Conservation (phyloP, 1,140 invertebrate genomes). For the Leptoteleia sp. region DNA sequence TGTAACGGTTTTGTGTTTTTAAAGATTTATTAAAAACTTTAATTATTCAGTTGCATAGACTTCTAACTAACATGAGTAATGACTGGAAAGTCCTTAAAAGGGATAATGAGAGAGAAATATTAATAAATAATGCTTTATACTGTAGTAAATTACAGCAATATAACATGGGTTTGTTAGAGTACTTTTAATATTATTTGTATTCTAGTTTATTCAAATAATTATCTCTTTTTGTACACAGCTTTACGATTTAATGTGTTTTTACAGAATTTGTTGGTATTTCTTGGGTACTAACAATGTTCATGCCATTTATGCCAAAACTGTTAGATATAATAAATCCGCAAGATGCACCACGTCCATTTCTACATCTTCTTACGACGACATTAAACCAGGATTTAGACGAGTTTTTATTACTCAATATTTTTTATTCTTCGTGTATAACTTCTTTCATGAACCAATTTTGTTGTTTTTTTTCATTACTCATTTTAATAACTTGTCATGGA, state of each 20-base stretch:
- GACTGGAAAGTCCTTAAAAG: too few species aligned
- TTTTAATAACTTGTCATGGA: too few species aligned
- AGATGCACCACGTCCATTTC: not conserved
- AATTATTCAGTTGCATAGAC: too few species aligned
- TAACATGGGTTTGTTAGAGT: too few species aligned
- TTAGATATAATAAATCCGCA: slow-evolving; percentile 7
- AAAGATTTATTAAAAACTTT: not conserved
- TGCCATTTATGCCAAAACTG: not conserved
- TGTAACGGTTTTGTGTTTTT: not conserved
- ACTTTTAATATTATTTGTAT: too few species aligned
- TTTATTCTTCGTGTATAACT: slow-evolving; percentile 6
- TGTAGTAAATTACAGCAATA: too few species aligned
- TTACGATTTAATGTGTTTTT: not conserved
- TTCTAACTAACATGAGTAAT: too few species aligned
- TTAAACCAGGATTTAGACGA: slow-evolving; percentile 2
- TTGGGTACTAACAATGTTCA: not conserved
- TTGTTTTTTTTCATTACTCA: not conserved
- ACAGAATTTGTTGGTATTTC: not conserved
- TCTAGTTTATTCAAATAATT: too few species aligned
- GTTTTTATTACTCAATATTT: not conserved
- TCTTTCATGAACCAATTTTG: slow-evolving; percentile 1
- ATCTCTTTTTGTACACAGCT: too few species aligned
- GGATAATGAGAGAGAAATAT: too few species aligned
- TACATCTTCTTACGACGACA: slow-evolving; percentile 3
- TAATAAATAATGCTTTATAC: too few species aligned